These are phyloP conservation scores for Pristionchus maxplancki DNA, from an alignment of 2,888 invertebrate genomes.

Conservation along the genomic window DNA sequence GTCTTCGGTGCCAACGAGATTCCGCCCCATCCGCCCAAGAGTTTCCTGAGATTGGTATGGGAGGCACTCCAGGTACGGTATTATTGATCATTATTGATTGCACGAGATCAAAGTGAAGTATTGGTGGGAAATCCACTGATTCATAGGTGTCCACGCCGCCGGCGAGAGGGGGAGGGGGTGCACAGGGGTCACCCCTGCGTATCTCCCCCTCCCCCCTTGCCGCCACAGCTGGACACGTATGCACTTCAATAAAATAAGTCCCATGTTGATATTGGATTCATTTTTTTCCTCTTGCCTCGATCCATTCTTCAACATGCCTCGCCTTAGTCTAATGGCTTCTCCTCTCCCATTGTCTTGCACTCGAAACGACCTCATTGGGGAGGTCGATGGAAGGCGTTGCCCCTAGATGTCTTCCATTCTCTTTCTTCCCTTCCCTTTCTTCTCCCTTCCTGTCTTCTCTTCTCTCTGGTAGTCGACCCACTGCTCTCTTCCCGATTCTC, in stretches of 20 bases:
- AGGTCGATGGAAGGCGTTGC: background rate
- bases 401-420: background rate
- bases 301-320: background rate
- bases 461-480: background rate
- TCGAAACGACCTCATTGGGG: background rate
- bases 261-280: too few relatives aligned
- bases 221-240: too few relatives aligned
- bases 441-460: constrained; percentile 14
- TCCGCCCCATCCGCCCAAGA: constrained; percentile 76
- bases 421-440: background rate
- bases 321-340: background rate
- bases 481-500: background rate
- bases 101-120: background rate
- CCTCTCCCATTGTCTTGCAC: background rate
- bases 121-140: background rate
- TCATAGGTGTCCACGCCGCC: too few relatives aligned
- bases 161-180: too few relatives aligned
- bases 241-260: too few relatives aligned
- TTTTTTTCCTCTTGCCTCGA: too few relatives aligned
- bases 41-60: constrained; percentile 74
- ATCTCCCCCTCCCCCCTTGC: too few relatives aligned
- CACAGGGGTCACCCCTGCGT: too few relatives aligned
- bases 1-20: constrained; percentile 76
- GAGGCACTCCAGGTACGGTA: constrained; percentile 74
- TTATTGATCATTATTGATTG: background rate